Base-by-base conservation (phyloP, 1,140 invertebrate genomes). In the Cotesia glomerata region DNA sequence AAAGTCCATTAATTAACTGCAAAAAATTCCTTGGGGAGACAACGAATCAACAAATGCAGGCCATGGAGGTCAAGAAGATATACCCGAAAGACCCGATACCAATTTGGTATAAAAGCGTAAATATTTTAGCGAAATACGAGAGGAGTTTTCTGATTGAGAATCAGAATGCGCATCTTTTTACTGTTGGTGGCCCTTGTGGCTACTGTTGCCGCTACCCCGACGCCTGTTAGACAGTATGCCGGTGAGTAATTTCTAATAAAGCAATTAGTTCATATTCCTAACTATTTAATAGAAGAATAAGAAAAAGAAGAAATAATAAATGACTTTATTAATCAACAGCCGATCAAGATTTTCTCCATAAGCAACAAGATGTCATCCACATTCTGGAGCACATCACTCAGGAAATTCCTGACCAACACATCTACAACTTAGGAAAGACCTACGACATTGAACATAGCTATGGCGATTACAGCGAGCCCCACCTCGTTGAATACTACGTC, bases 331-430 rank as follows among this genome's bases (percentile, higher is more conserved):
- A 5, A 14, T 45, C 35, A 11, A 39, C 58, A 90, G 90, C 88
- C 39, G 87, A 90, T 76, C 89, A 89, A 76, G 85, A 86, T 16
- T 83, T 90, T 16, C 76, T 92, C 61, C 78, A 84, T 8, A 91
- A 88, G 71, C 92, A 93, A 79, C 89, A 89, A 65, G 87, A 92
- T 73, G 82, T 91, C 8, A 87, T 93, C 52, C 88, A 89, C 67
- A 86, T 94, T n/a, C 83, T 92, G 51, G 87, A 91, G 63, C 90
- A 92, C 74, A 85, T 92, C 1, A 88, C 88, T 75, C 89, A 90
- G 9, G 77, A 74, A 4, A 82, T 86, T 39, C 82, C 82, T 2
- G 78, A 84, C 72, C 77, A 84, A 58, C 77, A 85, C 34, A 73
- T 86, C 32, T 77, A 84, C 52, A 79, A 78, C 34, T 72, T 85